Evolutionary conservation across 2,113 vertebrate genomes (phyloP), one percentile per base, ranked within the genome.

Genomic region (Gallinago media): DNA sequence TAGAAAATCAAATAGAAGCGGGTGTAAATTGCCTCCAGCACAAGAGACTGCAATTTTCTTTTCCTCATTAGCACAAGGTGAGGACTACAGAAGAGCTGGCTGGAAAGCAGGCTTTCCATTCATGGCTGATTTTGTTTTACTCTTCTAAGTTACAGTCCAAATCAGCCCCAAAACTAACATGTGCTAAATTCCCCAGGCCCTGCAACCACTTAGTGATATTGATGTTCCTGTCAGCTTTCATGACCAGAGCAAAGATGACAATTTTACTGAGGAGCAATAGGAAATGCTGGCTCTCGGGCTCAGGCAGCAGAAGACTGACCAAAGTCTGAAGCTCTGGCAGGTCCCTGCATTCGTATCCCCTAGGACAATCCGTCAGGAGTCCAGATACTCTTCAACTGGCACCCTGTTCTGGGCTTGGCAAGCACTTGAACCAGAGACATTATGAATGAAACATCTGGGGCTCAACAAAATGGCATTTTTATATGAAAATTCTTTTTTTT

Each of bases 201-300:
- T 32, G 18, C 89, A 94, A 12, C 76, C 93, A 96, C 89, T 97
- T 96, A 94, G 93, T 87, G 91, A 91, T 96, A 96, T 92, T 96
- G 95, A 96, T 95, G 94, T 91, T 95, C 61, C 84, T 95, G 94
- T 96, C 96, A 94, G 91, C 86, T 96, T 74, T 85, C 93, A 87
- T 92, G 93, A 89, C 86, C 86, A 85, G 73, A 91, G 88, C 3
- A 6, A 81, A 88, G 87, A 96, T 95, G 94, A 96, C 93, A 89
- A 52, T 94, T 91, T 78, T 1, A 44, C 86, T 63, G 94, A 72
- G 73, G 29, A 95, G 56, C 91, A 89, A 31, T 6, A 32, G 61
- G 38, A 80, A 84, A 66, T 0, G 0, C 22, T 47, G 75, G 38
- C 63, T 73, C 76, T 65, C 0, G 6, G 66, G 58, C 54, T 65